Evolutionary conservation across 1,140 invertebrate genomes (phyloP).

Genomic region (Latrodectus geometricus): DNA sequence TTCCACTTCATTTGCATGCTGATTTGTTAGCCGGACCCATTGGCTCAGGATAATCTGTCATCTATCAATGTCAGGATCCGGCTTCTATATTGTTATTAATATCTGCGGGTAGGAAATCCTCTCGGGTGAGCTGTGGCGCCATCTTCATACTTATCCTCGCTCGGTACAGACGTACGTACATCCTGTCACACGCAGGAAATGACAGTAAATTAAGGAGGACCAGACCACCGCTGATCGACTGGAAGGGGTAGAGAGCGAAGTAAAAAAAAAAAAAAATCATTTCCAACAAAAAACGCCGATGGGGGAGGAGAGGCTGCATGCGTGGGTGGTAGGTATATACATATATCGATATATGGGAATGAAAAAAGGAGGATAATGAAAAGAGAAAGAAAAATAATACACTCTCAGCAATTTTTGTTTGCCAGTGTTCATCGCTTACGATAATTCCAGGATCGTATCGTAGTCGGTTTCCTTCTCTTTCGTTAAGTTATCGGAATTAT

Average conservation of each 20-base stretch:
- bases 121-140: constrained; percentile 12
- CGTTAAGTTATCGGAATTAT: no score
- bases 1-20: constrained; percentile 62
- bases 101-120: constrained; percentile 49
- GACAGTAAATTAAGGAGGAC: constrained; percentile 59
- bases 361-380: no score
- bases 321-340: no score
- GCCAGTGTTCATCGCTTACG: constrained; percentile 28
- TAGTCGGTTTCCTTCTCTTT: no score
- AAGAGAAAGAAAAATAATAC: neutral
- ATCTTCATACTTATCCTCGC: constrained; percentile 20
- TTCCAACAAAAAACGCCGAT: no score
- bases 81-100: constrained; percentile 62
- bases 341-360: no score
- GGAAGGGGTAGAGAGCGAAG: constrained; percentile 17
- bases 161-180: constrained; percentile 11
- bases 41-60: constrained; percentile 57
- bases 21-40: constrained; percentile 60
- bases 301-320: no score
- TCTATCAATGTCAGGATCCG: constrained; percentile 59
- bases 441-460: no score
- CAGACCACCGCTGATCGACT: constrained; percentile 57
- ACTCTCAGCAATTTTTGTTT: constrained; percentile 57
- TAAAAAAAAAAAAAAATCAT: neutral
- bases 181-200: constrained; percentile 57